Evolutionary conservation across 2,113 vertebrate species (phyloP), one percentile per base, ranked within the genome.

Genomic region (Dicaeum eximium): DNA sequence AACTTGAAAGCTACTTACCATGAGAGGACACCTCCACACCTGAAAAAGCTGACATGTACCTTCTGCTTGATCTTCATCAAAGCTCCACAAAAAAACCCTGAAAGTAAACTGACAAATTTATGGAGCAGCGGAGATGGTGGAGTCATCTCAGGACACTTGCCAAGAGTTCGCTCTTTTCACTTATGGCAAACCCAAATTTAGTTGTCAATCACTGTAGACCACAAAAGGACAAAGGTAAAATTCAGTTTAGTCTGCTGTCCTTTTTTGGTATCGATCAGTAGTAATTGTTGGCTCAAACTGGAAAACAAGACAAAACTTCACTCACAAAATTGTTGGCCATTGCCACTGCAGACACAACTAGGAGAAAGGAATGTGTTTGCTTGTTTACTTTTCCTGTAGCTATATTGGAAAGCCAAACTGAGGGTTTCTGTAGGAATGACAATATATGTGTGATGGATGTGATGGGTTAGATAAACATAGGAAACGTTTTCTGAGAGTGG

Each of bases 1-100:
- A 95, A 95, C 82, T 90, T 87, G 92, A 94, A 93, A 97, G 77
- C 78, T 91, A 62, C 75, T 86, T 92, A 65, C 57, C 35, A 70
- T 87, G 38, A 87, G 92, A 96, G 51, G 80, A 95, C 93, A 93
- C 72, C 86, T 92, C 91, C 62, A 91, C 54, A 95, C 86, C 86
- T 94, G 90, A 84, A 66, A 95, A 82, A 51, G 35, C 80, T 94
- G 74, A 89, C 78, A 74, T 12, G 37, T 44, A 51, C 48, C 18
- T 94, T 72, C 69, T 74, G 37, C 28, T 28, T 81, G 60, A 71
- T 90, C 44, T 96, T 56, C 30, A 37, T 11, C 4, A 4, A 70
- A 86, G 47, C 6, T 51, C 60, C 51, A 62, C 54, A 80, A 80
- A 94, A 71, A 67, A 77, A 51, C 5, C 42, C 51, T 66, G 37